phyloP scores from a whole-genome alignment of 2,797 vertebrate genomes.

The Myotis findleyi region DNA sequence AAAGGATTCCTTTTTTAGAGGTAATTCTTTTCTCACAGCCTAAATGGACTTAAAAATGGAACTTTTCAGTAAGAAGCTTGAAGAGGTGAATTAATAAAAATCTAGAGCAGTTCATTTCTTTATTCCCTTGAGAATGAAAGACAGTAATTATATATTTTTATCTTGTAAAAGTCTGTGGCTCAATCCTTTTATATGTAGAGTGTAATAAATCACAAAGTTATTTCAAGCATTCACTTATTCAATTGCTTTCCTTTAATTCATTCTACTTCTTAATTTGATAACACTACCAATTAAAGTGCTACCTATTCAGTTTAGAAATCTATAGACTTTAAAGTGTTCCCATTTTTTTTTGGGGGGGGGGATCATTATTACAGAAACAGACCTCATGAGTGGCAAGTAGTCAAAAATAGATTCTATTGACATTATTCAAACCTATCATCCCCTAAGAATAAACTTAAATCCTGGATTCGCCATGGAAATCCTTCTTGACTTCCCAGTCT shows the following conservation, averaged over 20 bases:
- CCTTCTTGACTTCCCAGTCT: not conserved
- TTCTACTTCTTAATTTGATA: constrained; percentile 60
- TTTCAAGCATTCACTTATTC: constrained; percentile 30
- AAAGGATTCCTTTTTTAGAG: not conserved
- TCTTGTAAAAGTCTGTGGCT: not conserved
- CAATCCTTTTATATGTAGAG: not conserved
- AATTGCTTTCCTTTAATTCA: constrained; percentile 41
- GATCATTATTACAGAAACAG: not conserved
- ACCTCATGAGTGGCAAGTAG: constrained; percentile 40
- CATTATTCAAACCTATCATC: constrained; percentile 45
- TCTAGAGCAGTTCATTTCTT: not conserved
- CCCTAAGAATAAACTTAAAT: constrained; percentile 43
- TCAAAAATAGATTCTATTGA: constrained; percentile 21
- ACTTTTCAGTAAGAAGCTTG: constrained; percentile 22
- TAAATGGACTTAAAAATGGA: constrained; percentile 37
- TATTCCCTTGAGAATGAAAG: constrained; percentile 12
- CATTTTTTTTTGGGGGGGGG: constrained; percentile 24
- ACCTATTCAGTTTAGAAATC: constrained; percentile 20
- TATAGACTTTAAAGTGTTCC: constrained; percentile 45
- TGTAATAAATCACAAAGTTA: not conserved
- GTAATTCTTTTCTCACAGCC: not conserved
- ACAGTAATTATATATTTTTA: not conserved
- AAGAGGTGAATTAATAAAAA: constrained; percentile 57
- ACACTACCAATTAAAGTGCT: constrained; percentile 53
- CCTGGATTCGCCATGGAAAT: constrained; percentile 14